Conservation (phyloP, 2,797 vertebrate species). For the Phyllotis vaccarum region DNA sequence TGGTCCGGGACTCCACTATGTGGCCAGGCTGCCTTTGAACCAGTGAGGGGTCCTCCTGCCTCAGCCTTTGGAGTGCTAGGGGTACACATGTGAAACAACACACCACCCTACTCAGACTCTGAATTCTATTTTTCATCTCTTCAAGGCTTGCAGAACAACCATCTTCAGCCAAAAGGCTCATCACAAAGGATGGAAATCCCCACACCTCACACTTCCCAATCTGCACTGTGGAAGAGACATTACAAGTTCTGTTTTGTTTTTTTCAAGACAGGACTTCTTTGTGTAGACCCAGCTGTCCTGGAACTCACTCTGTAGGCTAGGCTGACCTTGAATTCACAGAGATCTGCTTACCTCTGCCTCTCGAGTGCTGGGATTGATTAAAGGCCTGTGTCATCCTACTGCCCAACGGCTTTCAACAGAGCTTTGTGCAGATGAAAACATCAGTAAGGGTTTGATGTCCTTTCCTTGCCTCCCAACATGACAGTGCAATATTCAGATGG, state of each 20-base stretch:
- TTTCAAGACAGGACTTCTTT: neutral
- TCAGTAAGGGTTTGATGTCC: neutral
- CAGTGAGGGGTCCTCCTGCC: neutral
- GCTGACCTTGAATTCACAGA: neutral
- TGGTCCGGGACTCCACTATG: neutral
- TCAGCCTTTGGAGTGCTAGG: neutral
- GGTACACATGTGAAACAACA: neutral
- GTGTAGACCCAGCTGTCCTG: neutral
- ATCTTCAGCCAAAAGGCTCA: neutral
- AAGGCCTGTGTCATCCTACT: neutral
- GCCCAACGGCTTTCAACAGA: neutral
- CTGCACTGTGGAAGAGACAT: no score
- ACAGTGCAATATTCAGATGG: neutral
- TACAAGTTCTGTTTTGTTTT: neutral
- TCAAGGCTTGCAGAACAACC: slow-evolving; percentile 32
- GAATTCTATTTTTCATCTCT: slow-evolving; percentile 52
- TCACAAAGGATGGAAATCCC: neutral
- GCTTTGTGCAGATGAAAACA: neutral
- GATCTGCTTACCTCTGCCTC: neutral
- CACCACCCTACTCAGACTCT: neutral
- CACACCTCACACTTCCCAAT: no score
- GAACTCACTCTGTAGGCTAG: neutral
- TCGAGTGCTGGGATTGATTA: neutral
- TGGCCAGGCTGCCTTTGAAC: neutral
- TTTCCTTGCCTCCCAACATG: slow-evolving; percentile 25